Evolutionary conservation across 2,797 vertebrate species (phyloP), one percentile per base, ranked within the genome.

Genomic region (Varecia variegata): DNA sequence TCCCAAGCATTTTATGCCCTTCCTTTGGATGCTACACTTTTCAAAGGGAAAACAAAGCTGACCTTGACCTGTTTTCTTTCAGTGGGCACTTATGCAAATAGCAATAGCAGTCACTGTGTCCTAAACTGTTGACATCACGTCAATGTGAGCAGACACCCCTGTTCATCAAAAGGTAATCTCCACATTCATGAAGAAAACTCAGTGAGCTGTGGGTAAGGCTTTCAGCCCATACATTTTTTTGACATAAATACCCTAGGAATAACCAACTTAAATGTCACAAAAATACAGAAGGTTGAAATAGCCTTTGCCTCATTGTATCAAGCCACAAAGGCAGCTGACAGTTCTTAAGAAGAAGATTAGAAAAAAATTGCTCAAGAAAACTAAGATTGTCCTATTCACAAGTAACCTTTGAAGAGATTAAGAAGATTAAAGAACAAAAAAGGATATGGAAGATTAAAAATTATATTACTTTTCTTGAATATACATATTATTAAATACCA

Each of bases 351-450:
- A 74, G n/a, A 89, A 80, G 92, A 94, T 93, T 97, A 96, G 80
- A 96, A 94, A 35, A 92, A 93, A 95, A 91, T 80, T 93, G 45
- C n/a, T 81, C 13, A 95, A 93, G 73, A 83, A 94, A 85, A 60
- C 74, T 88, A 83, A 91, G 87, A 94, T 32, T 85, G 4, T 77
- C 81, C 60, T 95, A 77, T 93, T 94, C 76, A 90, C 14, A 89
- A 91, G 50, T 88, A 97, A 97, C 50, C 74, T 93, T 92, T 92
- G 79, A 86, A 95, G 56, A 93, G 65, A 89, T 95, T 97, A 96
- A 88, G 35, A 82, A 74, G 56, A 94, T 88, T 90, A 83, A 94
- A 96, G 35, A 95, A 87, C 10, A 84, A 35, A 65, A 76, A 80
- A 47, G 7, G 14, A 70, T 54, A n/a, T 14, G 7, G 81, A 94